Evolutionary conservation across 2,797 vertebrate species (phyloP), one percentile per base, ranked within the genome.

Genomic region (Intellagama lesueurii): DNA sequence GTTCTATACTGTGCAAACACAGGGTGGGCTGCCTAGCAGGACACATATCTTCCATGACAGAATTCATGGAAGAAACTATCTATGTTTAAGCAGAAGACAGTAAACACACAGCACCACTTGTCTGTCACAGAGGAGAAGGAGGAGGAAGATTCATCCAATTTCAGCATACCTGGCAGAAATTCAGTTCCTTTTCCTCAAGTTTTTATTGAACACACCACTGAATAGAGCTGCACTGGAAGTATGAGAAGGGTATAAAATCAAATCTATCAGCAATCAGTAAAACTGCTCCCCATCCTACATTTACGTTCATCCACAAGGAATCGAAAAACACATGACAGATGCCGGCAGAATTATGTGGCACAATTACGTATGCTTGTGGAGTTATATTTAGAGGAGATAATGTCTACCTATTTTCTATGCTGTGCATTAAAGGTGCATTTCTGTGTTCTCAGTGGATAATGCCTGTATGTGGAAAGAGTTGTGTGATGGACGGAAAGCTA

Each of bases 381-480:
- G 92, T 89, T 95, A 95, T 93, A 90, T 96, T 95, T 94, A 96
- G 92, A 92, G 47, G 52, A 87, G 87, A 94, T 93, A 94, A 92
- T 89, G 94, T 91, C 89, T 83, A 91, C 64, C 83, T 84, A 40
- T 95, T 94, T 91, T 83, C 81, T 90, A 88, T 16, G 9, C 80
- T 86, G 85, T 88, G 87, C 28, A 81, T 94, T 92, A 93, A 95
- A 87, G 86, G 92, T 56, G 76, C 26, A 66, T 69, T 93, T 90
- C 83, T 91, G 70, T 86, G 69, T 72, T 56, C 85, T 87, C 68
- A 35, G 82, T 77, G 87, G 76, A 87, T 78, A 68, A 0, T 72
- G 77, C 28, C 0, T 0, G 76, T 40, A 47, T 89, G 90, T 81
- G 90, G 87, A 94, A 83, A 90, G 84, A 91, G 90, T 17, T 60